Evolutionary conservation across 1,140 invertebrate genomes (phyloP), one percentile per base, ranked within the genome.

Genomic region (Heliconius melpomene): DNA sequence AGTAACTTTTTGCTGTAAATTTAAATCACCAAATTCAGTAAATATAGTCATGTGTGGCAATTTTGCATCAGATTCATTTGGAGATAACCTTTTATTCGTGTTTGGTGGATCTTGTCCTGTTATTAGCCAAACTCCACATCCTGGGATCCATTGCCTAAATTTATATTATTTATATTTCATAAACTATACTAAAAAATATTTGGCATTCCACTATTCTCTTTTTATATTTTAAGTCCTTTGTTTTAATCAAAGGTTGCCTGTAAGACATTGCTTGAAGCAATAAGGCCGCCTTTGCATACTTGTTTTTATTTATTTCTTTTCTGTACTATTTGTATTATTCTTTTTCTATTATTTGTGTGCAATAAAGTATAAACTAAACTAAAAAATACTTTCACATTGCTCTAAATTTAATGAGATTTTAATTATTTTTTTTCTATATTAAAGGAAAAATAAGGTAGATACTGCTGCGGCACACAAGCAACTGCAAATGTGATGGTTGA

Each of bases 11-110:
- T 96, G 94, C 77, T 90, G 86, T 20, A 96, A 93, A 71, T 87
- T 93, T 0, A 96, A 87, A 83, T 96, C 95, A 3, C 96, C 95
- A 87, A 96, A 96, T 84, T 96, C 93, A 1, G 96, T 96, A 81
- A 95, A 96, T 54, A 96, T 96, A 20, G 95, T 96, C 79, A 96
- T 95, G 54, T 95, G 95, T 16, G 95, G 94, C 75, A 95, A 92
- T 66, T 89, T 87, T 52, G 94, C 91, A 81, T 95, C 91, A 50
- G 89, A 83, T 38, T 84, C 36, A 13, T 80, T 80, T 3, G 93
- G 93, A 7, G 86, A 82, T 26, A 91, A 77, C 32, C 84, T 72
- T 72, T 80, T 87, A 70, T 91, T 90, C 2, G 85, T 89, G 70
- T 91, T 87, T 20, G 90, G 87, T n/a, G 95, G 95, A 77, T 95